Evolutionary conservation across 2,113 vertebrate genomes (phyloP), one percentile per base, ranked within the genome.

Genomic region (Nyctereutes procyonoides): DNA sequence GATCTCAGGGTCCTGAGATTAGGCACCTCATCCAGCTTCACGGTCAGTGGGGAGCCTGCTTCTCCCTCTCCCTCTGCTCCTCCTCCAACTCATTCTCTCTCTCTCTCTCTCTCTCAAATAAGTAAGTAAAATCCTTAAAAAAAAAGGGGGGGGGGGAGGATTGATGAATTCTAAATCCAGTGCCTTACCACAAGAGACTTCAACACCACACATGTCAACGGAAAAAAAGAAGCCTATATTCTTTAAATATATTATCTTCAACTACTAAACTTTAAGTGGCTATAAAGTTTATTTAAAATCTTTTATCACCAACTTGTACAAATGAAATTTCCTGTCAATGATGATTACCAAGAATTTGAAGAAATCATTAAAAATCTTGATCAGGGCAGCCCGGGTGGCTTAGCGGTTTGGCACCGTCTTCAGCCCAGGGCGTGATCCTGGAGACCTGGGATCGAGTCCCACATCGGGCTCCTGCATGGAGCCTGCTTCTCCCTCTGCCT

Each of bases 301-400:
- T 92, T 96, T 87, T 81, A 89, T 94, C 65, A 93, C 22, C 32
- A 81, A 26, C 87, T 92, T 88, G 8, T 87, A 92, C 20, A 56
- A 92, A 95, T 35, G 51, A 89, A 87, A 79, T 93, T 65, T 69
- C 63, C 77, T 76, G 19, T 71, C 67, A 58, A 4, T 56, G 26
- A 85, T 55, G 24, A 82, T 77, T 84, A 74, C 55, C 26, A 77
- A 93, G 35, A 93, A 83, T 84, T 79, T 95, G 32, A 97, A 96
- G 38, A 88, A 90, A 95, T 69, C 4, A 10, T 88, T 80, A 53
- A 87, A 92, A 88, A 83, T 83, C 17, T 86, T 67, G 20, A 97
- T 84, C 35, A 55, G 60, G 22, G 60, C 22, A 3, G 8, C 60
- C 15, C 32, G 15, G 65, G 32, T 69, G 65, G 65, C 65, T 67